Conservation (phyloP, 2,797 vertebrate genomes). For the Lithobates sylvaticus region DNA sequence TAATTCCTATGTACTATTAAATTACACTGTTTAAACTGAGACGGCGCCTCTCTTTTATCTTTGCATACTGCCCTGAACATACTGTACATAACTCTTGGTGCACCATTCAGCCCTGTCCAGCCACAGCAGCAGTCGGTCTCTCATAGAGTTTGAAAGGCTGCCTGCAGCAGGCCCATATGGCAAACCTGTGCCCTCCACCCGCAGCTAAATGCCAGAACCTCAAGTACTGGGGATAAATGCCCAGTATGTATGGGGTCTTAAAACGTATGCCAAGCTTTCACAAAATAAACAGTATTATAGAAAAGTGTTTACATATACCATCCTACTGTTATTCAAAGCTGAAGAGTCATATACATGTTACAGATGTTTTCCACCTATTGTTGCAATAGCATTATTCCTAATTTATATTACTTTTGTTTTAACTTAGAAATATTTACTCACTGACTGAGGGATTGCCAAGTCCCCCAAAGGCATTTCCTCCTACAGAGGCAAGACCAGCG, state of each 20-base stretch:
- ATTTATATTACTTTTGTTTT: background rate
- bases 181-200: too few relatives aligned
- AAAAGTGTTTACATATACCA: background rate
- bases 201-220: too few relatives aligned
- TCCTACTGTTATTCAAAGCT: background rate
- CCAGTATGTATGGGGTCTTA: background rate
- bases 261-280: background rate
- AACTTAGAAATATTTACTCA: conserved; percentile 78
- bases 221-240: too few relatives aligned
- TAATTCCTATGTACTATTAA: too few relatives aligned
- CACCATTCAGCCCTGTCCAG: too few relatives aligned
- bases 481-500: conserved; percentile 90
- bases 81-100: too few relatives aligned
- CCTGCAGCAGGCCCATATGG: too few relatives aligned
- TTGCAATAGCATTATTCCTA: background rate
- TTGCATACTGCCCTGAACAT: too few relatives aligned
- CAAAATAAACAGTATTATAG: background rate
- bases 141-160: too few relatives aligned
- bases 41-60: too few relatives aligned
- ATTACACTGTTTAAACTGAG: too few relatives aligned
- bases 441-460: conserved; percentile 96
- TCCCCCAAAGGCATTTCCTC: conserved; percentile 95
- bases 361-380: background rate
- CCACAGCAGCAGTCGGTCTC: too few relatives aligned
- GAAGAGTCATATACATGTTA: background rate